Percentiles rank a stretch among this genome's conserved stretches.
phyloP scores from a whole-genome alignment of 2,113 vertebrate genomes.

The Dascyllus trimaculatus region DNA sequence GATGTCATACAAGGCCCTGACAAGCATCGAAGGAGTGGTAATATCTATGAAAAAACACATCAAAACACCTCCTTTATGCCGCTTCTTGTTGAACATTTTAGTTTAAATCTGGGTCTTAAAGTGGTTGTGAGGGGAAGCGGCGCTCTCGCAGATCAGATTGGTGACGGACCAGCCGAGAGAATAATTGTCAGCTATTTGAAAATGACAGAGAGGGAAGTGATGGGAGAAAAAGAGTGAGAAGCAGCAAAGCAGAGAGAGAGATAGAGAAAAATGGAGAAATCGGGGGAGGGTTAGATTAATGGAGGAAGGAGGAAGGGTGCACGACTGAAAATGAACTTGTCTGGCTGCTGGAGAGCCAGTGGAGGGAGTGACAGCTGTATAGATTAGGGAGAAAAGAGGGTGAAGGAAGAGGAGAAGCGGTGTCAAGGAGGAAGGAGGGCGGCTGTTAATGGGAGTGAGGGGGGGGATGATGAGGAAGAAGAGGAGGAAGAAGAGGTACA shows the following conservation, averaged over 20 bases:
- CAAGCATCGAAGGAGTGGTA: conserved; percentile 18
- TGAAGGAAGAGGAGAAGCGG: neutral
- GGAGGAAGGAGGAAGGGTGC: conserved; percentile 47
- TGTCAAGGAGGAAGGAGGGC: neutral
- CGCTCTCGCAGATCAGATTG: neutral
- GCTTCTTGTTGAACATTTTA: neutral
- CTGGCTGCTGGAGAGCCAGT: conserved; percentile 62
- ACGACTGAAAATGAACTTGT: conserved; percentile 74
- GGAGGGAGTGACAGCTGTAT: conserved; percentile 74
- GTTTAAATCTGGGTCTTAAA: neutral
- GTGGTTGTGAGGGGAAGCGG: neutral
- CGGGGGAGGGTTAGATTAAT: conserved; percentile 57
- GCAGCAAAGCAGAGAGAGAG: conserved; percentile 46
- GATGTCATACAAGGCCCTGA: conserved; percentile 36
- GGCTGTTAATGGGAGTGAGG: conserved; percentile 22
- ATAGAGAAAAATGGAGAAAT: conserved; percentile 55
- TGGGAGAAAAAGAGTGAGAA: conserved; percentile 33
- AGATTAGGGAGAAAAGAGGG: conserved; percentile 54
- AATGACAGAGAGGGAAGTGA: conserved; percentile 60
- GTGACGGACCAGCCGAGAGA: conserved; percentile 10
- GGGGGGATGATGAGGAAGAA: neutral
- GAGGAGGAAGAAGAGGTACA: conserved; percentile 25
- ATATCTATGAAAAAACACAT: conserved; percentile 21
- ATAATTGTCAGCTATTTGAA: conserved; percentile 63
- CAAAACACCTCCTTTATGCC: neutral